Evolutionary conservation across 2,888 invertebrate genomes (phyloP).

Genomic region (Agrotis exclamationis): DNA sequence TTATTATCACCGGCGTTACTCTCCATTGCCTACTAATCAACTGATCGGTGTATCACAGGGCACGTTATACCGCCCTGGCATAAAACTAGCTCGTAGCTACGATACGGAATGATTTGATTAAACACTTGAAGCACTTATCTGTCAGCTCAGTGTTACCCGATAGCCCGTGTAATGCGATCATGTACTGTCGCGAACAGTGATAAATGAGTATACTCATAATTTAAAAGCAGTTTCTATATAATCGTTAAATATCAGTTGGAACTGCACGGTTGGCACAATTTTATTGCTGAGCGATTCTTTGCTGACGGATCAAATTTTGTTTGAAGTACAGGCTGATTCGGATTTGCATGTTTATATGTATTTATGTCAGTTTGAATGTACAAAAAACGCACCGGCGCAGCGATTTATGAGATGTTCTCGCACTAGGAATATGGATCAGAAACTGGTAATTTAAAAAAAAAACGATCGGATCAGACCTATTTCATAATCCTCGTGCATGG

Average conservation of each 20-base stretch:
- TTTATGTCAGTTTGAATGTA: too few species aligned
- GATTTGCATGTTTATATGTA: too few species aligned
- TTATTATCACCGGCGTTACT: neutral
- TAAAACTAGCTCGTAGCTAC: conserved; percentile 48
- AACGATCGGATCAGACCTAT: too few species aligned
- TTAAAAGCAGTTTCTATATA: neutral
- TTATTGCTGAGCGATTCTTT: too few species aligned
- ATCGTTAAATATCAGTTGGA: neutral
- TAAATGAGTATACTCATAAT: neutral
- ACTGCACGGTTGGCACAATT: neutral
- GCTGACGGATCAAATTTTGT: too few species aligned
- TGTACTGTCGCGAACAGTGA: conserved; percentile 18
- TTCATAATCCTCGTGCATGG: too few species aligned
- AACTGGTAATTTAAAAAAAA: too few species aligned
- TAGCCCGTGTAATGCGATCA: conserved; percentile 59
- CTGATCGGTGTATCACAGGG: neutral
- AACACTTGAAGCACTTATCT: conserved; percentile 62
- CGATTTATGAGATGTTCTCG: too few species aligned
- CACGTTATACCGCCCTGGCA: neutral
- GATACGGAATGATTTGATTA: conserved; percentile 69
- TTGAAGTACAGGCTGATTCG: too few species aligned
- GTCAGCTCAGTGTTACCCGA: conserved; percentile 42
- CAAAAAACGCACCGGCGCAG: too few species aligned
- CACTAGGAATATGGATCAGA: too few species aligned
- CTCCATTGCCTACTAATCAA: neutral